Evolutionary conservation across 2,113 vertebrate species (phyloP).

Genomic region (Telmatochromis sp.): DNA sequence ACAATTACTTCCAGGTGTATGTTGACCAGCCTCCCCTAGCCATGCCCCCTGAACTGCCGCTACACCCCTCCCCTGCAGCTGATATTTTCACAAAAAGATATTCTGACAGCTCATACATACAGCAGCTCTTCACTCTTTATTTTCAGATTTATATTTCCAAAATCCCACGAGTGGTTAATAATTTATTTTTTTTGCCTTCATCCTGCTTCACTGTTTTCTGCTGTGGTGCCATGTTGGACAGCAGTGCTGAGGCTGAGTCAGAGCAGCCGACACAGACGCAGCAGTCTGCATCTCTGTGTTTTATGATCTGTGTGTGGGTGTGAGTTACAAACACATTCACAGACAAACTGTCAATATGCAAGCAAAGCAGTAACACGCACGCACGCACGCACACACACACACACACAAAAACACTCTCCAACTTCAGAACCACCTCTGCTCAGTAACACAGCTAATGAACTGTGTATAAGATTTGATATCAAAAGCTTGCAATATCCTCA

Average conservation of each 20-base stretch:
- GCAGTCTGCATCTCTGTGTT: not conserved
- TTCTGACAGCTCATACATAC: not conserved
- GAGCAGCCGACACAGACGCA: not conserved
- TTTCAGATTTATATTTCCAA: not conserved
- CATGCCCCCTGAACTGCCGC: not conserved
- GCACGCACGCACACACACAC: fast-evolving
- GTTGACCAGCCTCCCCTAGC: not conserved
- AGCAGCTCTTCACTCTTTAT: not conserved
- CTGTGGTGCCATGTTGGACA: not conserved
- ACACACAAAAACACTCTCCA: too few species aligned
- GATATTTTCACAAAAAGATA: not conserved
- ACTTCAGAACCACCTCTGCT: not conserved
- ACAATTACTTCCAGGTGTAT: not conserved
- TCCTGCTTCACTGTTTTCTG: not conserved
- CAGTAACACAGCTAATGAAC: not conserved
- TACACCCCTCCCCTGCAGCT: not conserved
- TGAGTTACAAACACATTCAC: not conserved
- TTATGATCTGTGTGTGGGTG: not conserved
- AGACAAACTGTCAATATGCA: slow-evolving; percentile 11
- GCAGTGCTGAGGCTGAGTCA: not conserved
- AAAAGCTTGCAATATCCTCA: not conserved
- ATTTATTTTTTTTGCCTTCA: not conserved
- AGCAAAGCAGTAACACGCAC: not conserved
- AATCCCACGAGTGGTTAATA: not conserved
- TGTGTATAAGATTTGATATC: not conserved